phyloP scores from a whole-genome alignment of 2,888 invertebrate species.

The Cyclophora punctaria region DNA sequence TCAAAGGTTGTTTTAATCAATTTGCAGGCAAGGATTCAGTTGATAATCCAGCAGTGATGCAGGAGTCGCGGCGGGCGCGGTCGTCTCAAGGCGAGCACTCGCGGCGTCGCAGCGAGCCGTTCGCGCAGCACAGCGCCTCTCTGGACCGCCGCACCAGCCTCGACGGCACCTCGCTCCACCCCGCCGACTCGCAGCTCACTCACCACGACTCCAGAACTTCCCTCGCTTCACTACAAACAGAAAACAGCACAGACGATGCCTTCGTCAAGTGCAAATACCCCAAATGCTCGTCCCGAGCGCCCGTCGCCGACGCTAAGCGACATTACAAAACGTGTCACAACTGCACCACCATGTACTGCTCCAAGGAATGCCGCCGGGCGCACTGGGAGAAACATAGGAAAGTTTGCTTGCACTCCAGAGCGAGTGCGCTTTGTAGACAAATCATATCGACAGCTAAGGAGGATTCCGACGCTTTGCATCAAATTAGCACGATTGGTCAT shows the following conservation, averaged over 20 bases:
- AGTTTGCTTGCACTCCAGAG: constrained; percentile 91
- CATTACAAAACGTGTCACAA: constrained; percentile 95
- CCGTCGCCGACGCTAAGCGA: constrained; percentile 84
- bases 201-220: constrained; percentile 62
- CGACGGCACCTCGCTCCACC: constrained; percentile 63
- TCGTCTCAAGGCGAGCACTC: constrained; percentile 64
- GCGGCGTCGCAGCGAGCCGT: constrained; percentile 60
- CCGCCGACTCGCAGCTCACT: constrained; percentile 46
- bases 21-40: constrained; percentile 73
- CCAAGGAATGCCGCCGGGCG: constrained; percentile 89
- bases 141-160: constrained; percentile 77
- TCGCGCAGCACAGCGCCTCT: constrained; percentile 48
- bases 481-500: constrained; percentile 88
- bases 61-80: constrained; percentile 55
- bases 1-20: constrained; percentile 4
- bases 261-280: constrained; percentile 86
- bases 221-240: constrained; percentile 63
- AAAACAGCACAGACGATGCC: constrained; percentile 68
- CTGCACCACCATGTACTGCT: constrained; percentile 96
- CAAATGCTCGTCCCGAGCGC: constrained; percentile 84
- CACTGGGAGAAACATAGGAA: constrained; percentile 96
- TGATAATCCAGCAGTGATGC: constrained; percentile 68
- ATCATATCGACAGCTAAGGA: constrained; percentile 87
- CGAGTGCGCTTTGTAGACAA: constrained; percentile 91
- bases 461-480: constrained; percentile 82